Evolutionary conservation across 2,888 invertebrate species (phyloP), one percentile per base, ranked within the genome.

Genomic region (Linnaemya vulpina): DNA sequence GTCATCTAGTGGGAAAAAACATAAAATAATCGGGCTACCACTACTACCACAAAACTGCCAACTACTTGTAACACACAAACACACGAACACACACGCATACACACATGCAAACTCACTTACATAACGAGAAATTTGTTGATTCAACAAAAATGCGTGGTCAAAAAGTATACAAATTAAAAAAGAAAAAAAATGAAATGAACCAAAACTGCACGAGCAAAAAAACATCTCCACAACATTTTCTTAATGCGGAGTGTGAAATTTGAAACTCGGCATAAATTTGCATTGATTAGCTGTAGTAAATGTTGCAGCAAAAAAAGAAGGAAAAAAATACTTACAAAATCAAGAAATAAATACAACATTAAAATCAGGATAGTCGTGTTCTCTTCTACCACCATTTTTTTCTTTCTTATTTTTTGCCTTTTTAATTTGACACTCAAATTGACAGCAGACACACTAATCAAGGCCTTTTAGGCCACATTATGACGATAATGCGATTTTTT

Each of bases 1-100:
- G 85, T 85, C 85, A 85, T 85, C 85, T 85, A 85, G 85, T 85
- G 85, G 85, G 85, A 82, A 85, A 84, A 85, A 85, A 85, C 85
- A 85, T 85, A 85, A 85, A 85, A 85, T 85, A 85, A 82, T 85
- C 85, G 85, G 85, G 85, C 85, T 85, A 82, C 85, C 82, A 85
- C 25, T 40, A 74, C 74, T 51, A 77, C 55, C 46, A 62, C 53
- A 20, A 11, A 60, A 60, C 43, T 49, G 25, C 60, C 8, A 51
- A 17, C 60, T 13, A 70, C 40, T 53, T 55, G 55, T 55, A 62
- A 55, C 68, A 30, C 9, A 11, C 38, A 8, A 3, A 40, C 38
- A 40, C 38, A 40, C n/a, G n/a, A 35, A 35, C 38, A 40, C 11
- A 40, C 1, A 11, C 11, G 40, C 40, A 76, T 22, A 46, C 17